phyloP scores from a whole-genome alignment of 2,888 invertebrate genomes.

The Dromius quadrimaculatus region DNA sequence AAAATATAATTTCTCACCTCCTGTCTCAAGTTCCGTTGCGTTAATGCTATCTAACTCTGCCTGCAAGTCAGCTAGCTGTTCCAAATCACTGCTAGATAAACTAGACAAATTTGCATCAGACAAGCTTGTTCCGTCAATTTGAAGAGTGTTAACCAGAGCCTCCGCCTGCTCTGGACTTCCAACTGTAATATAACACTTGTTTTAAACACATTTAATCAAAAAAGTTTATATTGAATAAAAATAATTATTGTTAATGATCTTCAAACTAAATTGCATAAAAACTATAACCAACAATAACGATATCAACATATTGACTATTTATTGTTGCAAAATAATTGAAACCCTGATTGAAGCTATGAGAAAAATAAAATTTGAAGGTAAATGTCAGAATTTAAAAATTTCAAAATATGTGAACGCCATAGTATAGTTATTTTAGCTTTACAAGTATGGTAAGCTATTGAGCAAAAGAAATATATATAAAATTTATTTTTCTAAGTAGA shows the following conservation, averaged over 20 bases:
- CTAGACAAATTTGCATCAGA: constrained; percentile 58
- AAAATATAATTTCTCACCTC: too few species aligned
- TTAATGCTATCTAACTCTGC: constrained; percentile 61
- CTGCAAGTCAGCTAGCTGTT: constrained; percentile 62
- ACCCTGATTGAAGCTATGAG: neutral
- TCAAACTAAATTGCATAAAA: constrained; percentile 15
- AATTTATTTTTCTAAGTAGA: constrained; percentile 35
- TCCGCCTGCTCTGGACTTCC: constrained; percentile 59
- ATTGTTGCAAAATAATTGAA: neutral
- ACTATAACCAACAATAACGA: neutral
- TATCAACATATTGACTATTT: constrained; percentile 6
- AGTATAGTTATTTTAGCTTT: constrained; percentile 46
- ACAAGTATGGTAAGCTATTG: constrained; percentile 41
- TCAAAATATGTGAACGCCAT: constrained; percentile 51
- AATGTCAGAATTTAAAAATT: constrained; percentile 50
- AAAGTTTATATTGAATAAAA: constrained; percentile 9
- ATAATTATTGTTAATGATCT: neutral
- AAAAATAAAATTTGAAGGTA: neutral
- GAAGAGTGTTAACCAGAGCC: constrained; percentile 59
- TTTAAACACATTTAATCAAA: too few species aligned
- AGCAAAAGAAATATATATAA: constrained; percentile 28
- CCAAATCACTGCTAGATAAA: constrained; percentile 60
- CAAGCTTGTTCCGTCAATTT: constrained; percentile 59
- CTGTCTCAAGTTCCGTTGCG: constrained; percentile 61
- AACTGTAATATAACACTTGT: constrained; percentile 47